Percentiles rank a stretch among this genome's conserved stretches.
phyloP scores from a whole-genome alignment of 2,888 invertebrate genomes.

The Nowickia ferox region DNA sequence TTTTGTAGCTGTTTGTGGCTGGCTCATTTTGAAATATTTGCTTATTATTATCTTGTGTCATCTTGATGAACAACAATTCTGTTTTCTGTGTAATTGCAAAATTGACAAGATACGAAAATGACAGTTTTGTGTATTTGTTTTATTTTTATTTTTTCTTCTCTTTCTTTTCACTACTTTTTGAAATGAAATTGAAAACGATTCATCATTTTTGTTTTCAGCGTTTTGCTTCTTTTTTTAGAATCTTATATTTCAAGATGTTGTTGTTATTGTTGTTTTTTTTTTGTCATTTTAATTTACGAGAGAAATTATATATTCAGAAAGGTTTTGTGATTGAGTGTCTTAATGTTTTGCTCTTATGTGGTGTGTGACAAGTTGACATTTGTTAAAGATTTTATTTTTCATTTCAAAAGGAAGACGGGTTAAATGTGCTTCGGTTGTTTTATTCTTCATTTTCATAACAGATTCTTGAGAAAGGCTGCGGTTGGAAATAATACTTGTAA shows the following conservation, averaged over 20 bases:
- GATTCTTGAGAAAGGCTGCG: not conserved
- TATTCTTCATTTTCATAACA: not conserved
- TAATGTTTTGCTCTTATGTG: slow-evolving; percentile 51
- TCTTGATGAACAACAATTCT: slow-evolving; percentile 60
- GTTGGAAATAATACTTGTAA: not conserved
- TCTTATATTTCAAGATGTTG: slow-evolving; percentile 60
- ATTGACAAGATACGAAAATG: slow-evolving; percentile 64
- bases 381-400: slow-evolving; percentile 32
- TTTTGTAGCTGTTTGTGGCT: slow-evolving; percentile 31
- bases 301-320: slow-evolving; percentile 60
- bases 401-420: slow-evolving; percentile 15
- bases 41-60: slow-evolving; percentile 67
- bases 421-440: slow-evolving; percentile 1
- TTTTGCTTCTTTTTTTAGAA: slow-evolving; percentile 41
- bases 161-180: slow-evolving; percentile 49
- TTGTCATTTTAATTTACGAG: slow-evolving; percentile 37
- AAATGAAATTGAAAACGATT: slow-evolving; percentile 69
- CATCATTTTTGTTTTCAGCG: slow-evolving; percentile 58
- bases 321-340: slow-evolving; percentile 61
- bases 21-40: slow-evolving; percentile 62
- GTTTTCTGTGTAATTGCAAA: slow-evolving; percentile 61
- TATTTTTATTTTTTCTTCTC: slow-evolving; percentile 10
- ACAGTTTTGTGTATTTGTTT: slow-evolving; percentile 47
- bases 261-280: slow-evolving; percentile 5
- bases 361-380: slow-evolving; percentile 65